Base-by-base conservation (phyloP, 2,797 vertebrate species). In the Masticophis lateralis region DNA sequence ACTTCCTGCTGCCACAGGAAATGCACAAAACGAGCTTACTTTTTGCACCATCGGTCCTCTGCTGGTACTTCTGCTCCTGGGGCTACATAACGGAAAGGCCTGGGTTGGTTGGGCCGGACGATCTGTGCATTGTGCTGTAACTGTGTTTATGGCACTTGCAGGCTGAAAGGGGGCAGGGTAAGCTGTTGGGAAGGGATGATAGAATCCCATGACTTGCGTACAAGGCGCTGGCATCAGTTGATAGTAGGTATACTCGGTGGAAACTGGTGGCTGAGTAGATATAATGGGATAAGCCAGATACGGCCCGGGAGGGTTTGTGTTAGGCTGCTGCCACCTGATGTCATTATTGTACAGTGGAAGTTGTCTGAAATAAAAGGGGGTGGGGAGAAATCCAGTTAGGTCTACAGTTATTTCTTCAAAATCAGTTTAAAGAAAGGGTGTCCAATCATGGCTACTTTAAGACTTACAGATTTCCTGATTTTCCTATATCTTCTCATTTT, bases 221-320 rank as follows among this genome's bases (percentile, higher is more conserved):
- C 99, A 99, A 0, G 99, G 98, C n/a, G 99, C 98, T 74, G 99
- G 99, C 99, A 99, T 99, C 94, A 99, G 97, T 97, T 99, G 99
- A 93, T 99, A 99, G 93, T 99, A 99, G 0, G 99, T 96, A 51
- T 99, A 99, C 94, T 99, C 99, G 12, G 98, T 98, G 95, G 99
- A 99, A 94, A 99, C 98, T 28, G 99, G 98, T 13, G 99, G 99
- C 95, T 99, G 99, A 0, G 99, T 98, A 89, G 99, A 98, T 97
- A 99, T 96, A 97, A 99, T 98, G 87, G 99, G 99, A 97, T 99
- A 99, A 91, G 99, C 99, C 96, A 99, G 98, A 97, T 99, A 99
- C 0, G 99, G 99, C 92, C 98, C 99, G 86, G 98, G 95, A 37
- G 99, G 98, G 95, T 96, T 98, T 90, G 99, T 98, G 97, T 97